Percentiles rank a stretch among this genome's conserved stretches.
These are phyloP conservation scores for Hoplostethus atlanticus DNA, from an alignment of 2,797 vertebrate genomes.

Conservation along the genomic window DNA sequence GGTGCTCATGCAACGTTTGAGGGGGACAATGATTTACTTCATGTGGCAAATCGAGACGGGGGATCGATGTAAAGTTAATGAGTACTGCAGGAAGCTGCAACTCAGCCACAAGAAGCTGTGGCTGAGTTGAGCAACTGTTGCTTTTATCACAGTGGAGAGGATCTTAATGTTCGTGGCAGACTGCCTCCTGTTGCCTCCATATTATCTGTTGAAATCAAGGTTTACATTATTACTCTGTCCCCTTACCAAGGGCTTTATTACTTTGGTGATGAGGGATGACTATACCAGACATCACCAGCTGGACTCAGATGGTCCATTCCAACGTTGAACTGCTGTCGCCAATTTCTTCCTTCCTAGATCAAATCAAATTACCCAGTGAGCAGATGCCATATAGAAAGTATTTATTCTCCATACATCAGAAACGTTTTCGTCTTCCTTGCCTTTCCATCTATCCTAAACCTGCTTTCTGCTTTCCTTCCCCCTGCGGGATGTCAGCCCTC, in stretches of 20 bases:
- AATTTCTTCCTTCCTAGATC: not conserved
- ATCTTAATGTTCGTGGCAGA: constrained; percentile 11
- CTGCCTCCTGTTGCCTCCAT: not conserved
- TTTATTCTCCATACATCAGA: not conserved
- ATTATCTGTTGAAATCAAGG: constrained; percentile 19
- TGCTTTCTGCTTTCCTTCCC: constrained; percentile 15
- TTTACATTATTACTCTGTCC: constrained; percentile 9
- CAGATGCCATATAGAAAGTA: no score
- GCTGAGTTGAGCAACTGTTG: constrained; percentile 43
- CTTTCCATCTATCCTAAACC: constrained; percentile 19
- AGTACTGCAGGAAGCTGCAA: constrained; percentile 20
- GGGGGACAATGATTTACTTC: constrained; percentile 60
- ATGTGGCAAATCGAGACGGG: constrained; percentile 50
- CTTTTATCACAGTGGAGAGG: constrained; percentile 16
- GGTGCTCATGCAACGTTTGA: constrained; percentile 36
- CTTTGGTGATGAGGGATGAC: not conserved
- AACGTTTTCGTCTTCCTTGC: not conserved
- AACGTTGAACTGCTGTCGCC: not conserved
- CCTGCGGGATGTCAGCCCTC: constrained; percentile 7
- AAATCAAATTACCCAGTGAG: not conserved
- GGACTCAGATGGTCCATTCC: no score
- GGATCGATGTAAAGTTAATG: constrained; percentile 68
- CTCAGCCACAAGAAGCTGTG: constrained; percentile 43
- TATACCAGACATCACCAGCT: not conserved
- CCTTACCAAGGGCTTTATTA: not conserved